These are phyloP conservation scores for Nebria salina DNA, from an alignment of 2,888 invertebrate genomes.

Conservation along the genomic window DNA sequence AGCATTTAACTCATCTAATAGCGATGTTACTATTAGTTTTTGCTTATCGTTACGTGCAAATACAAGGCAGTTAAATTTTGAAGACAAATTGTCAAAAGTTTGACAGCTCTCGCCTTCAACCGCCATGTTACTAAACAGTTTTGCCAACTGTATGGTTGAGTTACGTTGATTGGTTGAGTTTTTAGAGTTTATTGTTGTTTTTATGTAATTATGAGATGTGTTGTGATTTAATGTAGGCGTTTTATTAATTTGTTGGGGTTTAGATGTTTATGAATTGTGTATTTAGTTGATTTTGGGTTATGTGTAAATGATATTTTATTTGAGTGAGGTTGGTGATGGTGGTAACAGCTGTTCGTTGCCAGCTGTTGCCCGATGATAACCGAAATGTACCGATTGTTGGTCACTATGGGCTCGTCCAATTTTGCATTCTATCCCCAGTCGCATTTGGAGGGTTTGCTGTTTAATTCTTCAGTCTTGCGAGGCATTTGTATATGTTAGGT, in stretches of 20 bases:
- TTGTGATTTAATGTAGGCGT: neutral
- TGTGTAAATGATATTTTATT: too few relatives aligned
- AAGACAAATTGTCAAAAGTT: constrained; percentile 56
- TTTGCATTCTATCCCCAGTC: constrained; percentile 48
- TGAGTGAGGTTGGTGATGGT: constrained; percentile 30
- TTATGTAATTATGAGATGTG: neutral
- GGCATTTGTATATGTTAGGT: constrained; percentile 33
- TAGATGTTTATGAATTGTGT: neutral
- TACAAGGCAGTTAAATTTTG: constrained; percentile 57
- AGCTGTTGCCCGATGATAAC: constrained; percentile 52
- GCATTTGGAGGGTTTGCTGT: constrained; percentile 47
- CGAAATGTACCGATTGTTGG: constrained; percentile 49
- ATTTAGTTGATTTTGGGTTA: neutral
- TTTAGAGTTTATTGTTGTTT: neutral
- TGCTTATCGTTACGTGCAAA: constrained; percentile 60
- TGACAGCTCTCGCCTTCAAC: constrained; percentile 50
- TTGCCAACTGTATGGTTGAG: neutral
- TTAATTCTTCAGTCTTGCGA: constrained; percentile 38
- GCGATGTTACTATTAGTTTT: constrained; percentile 64
- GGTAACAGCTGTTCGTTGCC: constrained; percentile 53
- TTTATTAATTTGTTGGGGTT: too few relatives aligned
- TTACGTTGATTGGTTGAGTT: neutral
- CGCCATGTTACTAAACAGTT: constrained; percentile 46
- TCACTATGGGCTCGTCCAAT: constrained; percentile 52
- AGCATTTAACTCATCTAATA: constrained; percentile 72